Conservation (phyloP, 2,797 vertebrate genomes). For the Aldrovandia affinis region DNA sequence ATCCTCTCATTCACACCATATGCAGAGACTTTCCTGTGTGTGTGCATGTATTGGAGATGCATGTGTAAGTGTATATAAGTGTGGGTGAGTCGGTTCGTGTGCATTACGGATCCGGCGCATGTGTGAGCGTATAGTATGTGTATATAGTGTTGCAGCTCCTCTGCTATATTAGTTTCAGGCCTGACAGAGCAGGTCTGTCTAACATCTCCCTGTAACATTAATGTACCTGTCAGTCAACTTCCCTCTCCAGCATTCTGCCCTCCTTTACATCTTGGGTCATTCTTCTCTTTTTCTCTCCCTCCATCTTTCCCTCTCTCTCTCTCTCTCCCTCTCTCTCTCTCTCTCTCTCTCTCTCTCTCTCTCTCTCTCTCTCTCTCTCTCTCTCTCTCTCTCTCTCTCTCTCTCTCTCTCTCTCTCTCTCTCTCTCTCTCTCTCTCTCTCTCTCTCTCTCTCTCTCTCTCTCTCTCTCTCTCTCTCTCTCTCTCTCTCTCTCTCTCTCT, state of each 20-base stretch:
- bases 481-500: background rate
- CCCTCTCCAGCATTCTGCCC: background rate
- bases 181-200: background rate
- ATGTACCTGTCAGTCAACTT: slow-evolving; percentile 9
- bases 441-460: background rate
- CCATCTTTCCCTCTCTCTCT: background rate
- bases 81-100: too few relatives aligned
- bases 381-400: background rate
- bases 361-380: background rate
- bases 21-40: background rate
- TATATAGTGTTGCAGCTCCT: background rate
- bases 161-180: background rate
- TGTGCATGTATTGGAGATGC: too few relatives aligned
- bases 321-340: background rate
- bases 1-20: background rate
- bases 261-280: background rate
- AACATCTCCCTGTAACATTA: background rate
- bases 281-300: background rate
- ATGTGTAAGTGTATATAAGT: too few relatives aligned
- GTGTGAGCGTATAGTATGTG: too few relatives aligned
- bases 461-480: background rate
- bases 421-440: background rate
- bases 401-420: background rate
- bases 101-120: too few relatives aligned
- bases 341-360: background rate